phyloP scores from a whole-genome alignment of 2,888 invertebrate genomes.

The Aphodius granarius region DNA sequence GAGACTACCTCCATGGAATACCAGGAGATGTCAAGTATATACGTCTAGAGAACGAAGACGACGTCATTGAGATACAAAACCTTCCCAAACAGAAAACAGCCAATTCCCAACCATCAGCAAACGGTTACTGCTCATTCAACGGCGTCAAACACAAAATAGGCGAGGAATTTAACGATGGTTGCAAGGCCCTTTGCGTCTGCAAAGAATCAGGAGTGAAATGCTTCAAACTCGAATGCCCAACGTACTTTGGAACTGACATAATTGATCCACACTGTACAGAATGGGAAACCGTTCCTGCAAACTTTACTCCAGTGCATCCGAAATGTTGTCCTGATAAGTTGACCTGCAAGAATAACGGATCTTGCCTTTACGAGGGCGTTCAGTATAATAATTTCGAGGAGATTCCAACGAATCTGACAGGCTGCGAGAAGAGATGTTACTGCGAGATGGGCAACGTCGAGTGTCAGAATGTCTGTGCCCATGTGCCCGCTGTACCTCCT shows the following conservation, averaged over 20 bases:
- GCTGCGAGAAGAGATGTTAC: slow-evolving; percentile 83
- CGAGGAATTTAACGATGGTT: slow-evolving; percentile 81
- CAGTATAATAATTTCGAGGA: slow-evolving; percentile 78
- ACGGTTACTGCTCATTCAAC: slow-evolving; percentile 46
- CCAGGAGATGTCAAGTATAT: slow-evolving; percentile 42
- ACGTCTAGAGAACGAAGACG: slow-evolving; percentile 47
- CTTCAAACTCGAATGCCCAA: slow-evolving; percentile 79
- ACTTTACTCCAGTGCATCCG: slow-evolving; percentile 71
- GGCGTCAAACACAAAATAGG: slow-evolving; percentile 53
- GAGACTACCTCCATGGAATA: slow-evolving; percentile 44
- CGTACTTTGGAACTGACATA: slow-evolving; percentile 82
- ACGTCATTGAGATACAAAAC: slow-evolving; percentile 41
- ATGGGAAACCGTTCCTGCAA: slow-evolving; percentile 81
- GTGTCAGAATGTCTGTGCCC: slow-evolving; percentile 80
- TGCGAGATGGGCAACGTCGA: slow-evolving; percentile 87
- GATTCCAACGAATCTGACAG: slow-evolving; percentile 76
- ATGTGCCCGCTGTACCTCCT: slow-evolving; percentile 76
- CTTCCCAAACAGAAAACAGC: slow-evolving; percentile 6
- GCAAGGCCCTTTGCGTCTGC: slow-evolving; percentile 78
- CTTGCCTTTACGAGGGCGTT: slow-evolving; percentile 72
- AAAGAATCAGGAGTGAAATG: slow-evolving; percentile 72
- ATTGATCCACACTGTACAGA: slow-evolving; percentile 81
- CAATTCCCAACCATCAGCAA: slow-evolving; percentile 10
- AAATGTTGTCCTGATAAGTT: slow-evolving; percentile 82
- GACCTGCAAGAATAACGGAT: slow-evolving; percentile 78